phyloP scores from a whole-genome alignment of 1,140 invertebrate species.

The Sweltsa coloradensis region DNA sequence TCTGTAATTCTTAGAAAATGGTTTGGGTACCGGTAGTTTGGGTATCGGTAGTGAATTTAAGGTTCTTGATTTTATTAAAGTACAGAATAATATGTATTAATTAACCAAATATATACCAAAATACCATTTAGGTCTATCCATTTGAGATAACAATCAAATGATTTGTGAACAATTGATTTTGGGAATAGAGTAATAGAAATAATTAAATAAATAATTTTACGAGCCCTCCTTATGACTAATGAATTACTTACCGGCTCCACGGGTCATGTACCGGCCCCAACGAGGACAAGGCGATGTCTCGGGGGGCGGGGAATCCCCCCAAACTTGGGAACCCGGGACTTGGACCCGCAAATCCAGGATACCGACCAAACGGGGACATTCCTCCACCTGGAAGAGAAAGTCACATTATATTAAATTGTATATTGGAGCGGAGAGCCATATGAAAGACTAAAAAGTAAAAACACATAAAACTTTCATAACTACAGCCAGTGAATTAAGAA shows the following conservation, averaged over 20 bases:
- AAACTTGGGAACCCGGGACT: constrained; percentile 49
- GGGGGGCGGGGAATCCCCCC: constrained; percentile 19
- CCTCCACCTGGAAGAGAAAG: constrained; percentile 34
- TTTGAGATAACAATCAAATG: neutral
- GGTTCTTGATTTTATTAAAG: too few species aligned
- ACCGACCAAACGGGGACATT: constrained; percentile 64
- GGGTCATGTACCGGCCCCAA: constrained; percentile 46
- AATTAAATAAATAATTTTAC: constrained; percentile 8
- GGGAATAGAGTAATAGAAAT: constrained; percentile 8
- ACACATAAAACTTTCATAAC: too few species aligned
- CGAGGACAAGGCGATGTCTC: constrained; percentile 36
- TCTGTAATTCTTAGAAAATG: too few species aligned
- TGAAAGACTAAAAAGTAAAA: too few species aligned
- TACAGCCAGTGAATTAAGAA: too few species aligned
- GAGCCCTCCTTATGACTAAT: constrained; percentile 6
- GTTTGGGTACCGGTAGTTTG: too few species aligned
- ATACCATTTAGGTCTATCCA: neutral
- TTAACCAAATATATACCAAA: too few species aligned
- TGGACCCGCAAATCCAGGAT: constrained; percentile 41
- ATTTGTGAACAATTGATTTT: neutral
- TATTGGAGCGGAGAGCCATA: too few species aligned
- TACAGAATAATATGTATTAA: too few species aligned
- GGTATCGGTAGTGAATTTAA: too few species aligned
- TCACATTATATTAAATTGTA: too few species aligned
- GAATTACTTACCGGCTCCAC: constrained; percentile 47